Evolutionary conservation across 2,888 invertebrate species (phyloP).

Genomic region (Rotaria magnacalcarata): DNA sequence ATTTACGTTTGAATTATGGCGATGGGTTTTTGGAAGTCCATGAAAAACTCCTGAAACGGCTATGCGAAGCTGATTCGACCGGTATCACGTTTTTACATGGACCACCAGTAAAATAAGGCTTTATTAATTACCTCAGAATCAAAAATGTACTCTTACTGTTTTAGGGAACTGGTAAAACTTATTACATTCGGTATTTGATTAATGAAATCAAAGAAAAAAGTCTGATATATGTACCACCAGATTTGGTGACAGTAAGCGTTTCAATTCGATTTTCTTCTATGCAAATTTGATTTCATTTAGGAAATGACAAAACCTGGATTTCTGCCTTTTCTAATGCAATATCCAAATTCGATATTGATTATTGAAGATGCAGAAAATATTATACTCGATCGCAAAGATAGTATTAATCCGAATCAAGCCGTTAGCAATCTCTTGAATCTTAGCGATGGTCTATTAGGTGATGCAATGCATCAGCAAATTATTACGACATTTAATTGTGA

Average conservation of each 20-base stretch:
- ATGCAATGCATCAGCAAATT: constrained; percentile 12
- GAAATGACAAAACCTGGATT: constrained; percentile 8
- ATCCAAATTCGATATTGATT: neutral
- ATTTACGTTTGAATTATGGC: constrained; percentile 10
- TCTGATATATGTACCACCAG: neutral
- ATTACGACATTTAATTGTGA: neutral
- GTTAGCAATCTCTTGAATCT: neutral
- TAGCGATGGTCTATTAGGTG: neutral
- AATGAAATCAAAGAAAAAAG: neutral
- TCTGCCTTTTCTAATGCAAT: neutral
- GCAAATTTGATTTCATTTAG: neutral
- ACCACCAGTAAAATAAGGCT: neutral
- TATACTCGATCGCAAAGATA: neutral
- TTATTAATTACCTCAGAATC: too few species aligned
- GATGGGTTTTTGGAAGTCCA: neutral
- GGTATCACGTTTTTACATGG: neutral
- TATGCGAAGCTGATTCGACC: neutral
- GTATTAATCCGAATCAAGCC: neutral
- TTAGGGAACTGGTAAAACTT: neutral
- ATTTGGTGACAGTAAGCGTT: neutral
- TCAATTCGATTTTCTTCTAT: neutral
- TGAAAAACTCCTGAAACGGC: neutral
- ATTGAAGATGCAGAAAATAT: constrained; percentile 1
- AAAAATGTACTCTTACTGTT: too few species aligned
- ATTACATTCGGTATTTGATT: neutral